phyloP scores from a whole-genome alignment of 2,797 vertebrate species.

The Tachyglossus aculeatus region DNA sequence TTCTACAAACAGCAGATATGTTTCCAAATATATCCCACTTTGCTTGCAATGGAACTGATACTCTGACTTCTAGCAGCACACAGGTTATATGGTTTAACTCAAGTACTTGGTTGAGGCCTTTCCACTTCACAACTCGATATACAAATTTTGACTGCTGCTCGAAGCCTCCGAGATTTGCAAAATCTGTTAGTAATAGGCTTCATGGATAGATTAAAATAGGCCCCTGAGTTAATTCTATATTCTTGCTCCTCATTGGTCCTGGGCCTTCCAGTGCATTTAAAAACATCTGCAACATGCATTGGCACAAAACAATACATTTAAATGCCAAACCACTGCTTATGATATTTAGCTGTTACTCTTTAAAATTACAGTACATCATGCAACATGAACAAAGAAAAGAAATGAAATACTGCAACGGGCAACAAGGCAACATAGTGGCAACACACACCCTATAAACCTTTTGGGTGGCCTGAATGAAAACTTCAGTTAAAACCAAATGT shows the following conservation, averaged over 20 bases:
- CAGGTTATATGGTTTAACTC: too few relatives aligned
- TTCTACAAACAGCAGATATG: too few relatives aligned
- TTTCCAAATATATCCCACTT: too few relatives aligned
- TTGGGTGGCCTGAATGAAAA: conserved; percentile 31
- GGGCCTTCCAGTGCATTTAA: conserved; percentile 34
- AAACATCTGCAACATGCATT: conserved; percentile 57
- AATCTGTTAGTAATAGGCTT: too few relatives aligned
- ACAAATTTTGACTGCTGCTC: too few relatives aligned
- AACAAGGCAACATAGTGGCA: too few relatives aligned
- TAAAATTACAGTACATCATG: conserved; percentile 40
- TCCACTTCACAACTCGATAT: too few relatives aligned
- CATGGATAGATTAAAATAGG: too few relatives aligned
- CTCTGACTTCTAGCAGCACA: too few relatives aligned
- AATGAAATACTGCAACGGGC: conserved; percentile 49
- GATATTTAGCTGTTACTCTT: conserved; percentile 31
- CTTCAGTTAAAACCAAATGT: conserved; percentile 56
- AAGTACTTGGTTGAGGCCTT: too few relatives aligned
- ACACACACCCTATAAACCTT: conserved; percentile 28
- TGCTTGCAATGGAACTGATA: too few relatives aligned
- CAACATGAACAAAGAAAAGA: conserved; percentile 51
- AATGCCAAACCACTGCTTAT: conserved; percentile 43
- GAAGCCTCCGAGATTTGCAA: too few relatives aligned
- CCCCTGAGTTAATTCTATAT: conserved; percentile 39
- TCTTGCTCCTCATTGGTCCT: conserved; percentile 30
- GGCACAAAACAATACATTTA: conserved; percentile 32